A percentile compares a stretch with the other conserved stretches of the same genome.
Conservation (phyloP, 2,113 vertebrate species). For the Galbula dea region DNA sequence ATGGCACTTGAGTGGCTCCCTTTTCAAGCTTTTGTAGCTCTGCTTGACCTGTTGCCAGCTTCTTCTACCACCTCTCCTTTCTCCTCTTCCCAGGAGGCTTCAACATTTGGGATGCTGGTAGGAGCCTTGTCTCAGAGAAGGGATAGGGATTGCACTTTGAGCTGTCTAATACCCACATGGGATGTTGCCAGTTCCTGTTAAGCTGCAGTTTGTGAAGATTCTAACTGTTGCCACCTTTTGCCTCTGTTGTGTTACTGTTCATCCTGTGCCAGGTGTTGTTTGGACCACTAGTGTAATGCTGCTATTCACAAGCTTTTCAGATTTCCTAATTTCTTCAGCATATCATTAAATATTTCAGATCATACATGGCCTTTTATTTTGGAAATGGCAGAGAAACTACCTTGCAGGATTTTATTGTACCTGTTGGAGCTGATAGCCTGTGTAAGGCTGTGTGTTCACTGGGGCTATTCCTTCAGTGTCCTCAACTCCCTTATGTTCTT, state of each 20-base stretch:
- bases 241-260: rapidly evolving
- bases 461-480: background rate
- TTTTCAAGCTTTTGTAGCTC: background rate
- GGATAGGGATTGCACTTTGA: background rate
- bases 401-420: background rate
- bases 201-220: background rate
- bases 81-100: rapidly evolving
- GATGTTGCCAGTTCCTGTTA: background rate
- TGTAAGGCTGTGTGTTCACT: background rate
- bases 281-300: background rate
- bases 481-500: background rate
- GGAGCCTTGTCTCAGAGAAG: background rate
- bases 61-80: background rate
- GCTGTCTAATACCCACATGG: rapidly evolving
- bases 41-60: background rate
- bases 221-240: background rate
- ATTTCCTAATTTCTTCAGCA: background rate
- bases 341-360: background rate
- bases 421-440: background rate
- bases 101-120: background rate
- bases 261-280: background rate
- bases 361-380: background rate
- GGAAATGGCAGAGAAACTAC: background rate
- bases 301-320: background rate
- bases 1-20: background rate